Conservation (phyloP, 2,888 invertebrate genomes). For the Spilosoma lubricipeda region DNA sequence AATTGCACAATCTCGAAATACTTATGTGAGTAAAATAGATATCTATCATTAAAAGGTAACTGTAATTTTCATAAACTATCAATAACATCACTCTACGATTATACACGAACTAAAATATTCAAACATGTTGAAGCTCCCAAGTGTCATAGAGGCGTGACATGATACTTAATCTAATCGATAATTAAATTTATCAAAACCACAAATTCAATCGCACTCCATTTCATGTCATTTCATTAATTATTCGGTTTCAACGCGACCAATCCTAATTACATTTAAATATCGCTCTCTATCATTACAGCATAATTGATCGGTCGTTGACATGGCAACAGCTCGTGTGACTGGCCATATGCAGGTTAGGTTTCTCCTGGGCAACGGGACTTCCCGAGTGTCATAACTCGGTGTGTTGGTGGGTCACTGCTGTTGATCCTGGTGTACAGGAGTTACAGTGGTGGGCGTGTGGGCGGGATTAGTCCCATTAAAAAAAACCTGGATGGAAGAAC, state of each 20-base stretch:
- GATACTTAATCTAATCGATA: slow-evolving; percentile 9
- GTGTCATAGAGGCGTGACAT: background rate
- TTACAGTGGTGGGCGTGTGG: no score
- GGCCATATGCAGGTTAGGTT: background rate
- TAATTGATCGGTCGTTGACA: slow-evolving; percentile 4
- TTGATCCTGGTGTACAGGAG: no score
- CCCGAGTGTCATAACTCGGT: no score
- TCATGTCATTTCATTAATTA: slow-evolving; percentile 6
- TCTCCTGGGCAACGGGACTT: background rate
- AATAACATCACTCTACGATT: background rate
- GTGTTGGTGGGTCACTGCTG: no score
- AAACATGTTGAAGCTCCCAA: background rate
- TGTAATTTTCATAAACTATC: no score
- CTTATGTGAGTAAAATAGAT: no score
- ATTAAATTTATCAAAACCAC: slow-evolving; percentile 9
- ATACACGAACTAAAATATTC: background rate
- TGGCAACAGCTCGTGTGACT: background rate
- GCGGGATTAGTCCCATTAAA: no score
- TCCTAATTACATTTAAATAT: slow-evolving; percentile 11
- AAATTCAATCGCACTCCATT: slow-evolving; percentile 4
- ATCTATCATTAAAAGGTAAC: no score
- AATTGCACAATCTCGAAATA: no score
- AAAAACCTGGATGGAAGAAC: no score
- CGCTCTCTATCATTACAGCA: slow-evolving; percentile 1
- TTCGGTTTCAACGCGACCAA: slow-evolving; percentile 2